Evolutionary conservation across 2,113 vertebrate species (phyloP).

Genomic region (Octodon degus): DNA sequence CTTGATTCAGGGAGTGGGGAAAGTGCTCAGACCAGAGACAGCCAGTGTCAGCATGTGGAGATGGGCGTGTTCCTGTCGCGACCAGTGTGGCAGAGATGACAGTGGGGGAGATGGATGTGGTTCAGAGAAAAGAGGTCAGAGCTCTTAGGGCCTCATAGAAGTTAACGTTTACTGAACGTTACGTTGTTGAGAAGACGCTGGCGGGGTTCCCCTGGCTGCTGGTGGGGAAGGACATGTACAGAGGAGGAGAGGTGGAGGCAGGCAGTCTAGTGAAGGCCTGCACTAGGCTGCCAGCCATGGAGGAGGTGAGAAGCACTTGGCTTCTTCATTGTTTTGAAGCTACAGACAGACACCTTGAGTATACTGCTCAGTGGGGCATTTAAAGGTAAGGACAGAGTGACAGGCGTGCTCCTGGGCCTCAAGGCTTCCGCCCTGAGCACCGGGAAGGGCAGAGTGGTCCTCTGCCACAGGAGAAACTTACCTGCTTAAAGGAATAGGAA

Average conservation of each 20-base stretch:
- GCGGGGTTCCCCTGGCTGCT: neutral
- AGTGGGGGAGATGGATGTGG: neutral
- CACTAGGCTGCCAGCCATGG: rapidly evolving
- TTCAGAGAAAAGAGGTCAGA: neutral
- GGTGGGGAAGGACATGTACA: rapidly evolving
- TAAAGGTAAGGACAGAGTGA: neutral
- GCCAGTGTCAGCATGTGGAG: neutral
- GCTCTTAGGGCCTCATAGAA: neutral
- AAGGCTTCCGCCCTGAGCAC: neutral
- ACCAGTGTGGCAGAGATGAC: neutral
- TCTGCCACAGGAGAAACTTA: neutral
- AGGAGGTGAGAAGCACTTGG: neutral
- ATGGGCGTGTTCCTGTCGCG: neutral
- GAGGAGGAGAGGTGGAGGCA: neutral
- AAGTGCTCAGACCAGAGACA: neutral
- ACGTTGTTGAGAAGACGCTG: neutral
- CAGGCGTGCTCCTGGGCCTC: neutral
- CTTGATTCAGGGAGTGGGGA: neutral
- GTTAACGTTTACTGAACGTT: neutral
- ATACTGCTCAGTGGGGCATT: neutral
- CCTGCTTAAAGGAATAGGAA: neutral
- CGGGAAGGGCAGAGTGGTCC: neutral
- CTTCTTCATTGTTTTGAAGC: neutral
- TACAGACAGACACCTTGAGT: neutral
- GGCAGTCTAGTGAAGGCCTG: neutral